Percentiles rank a stretch among this genome's conserved stretches.
These are phyloP conservation scores for Felis catus DNA, from an alignment of 2,113 vertebrate genomes.

Conservation along the genomic window F.catus_Fca126_mat1.0 CM031425.1:60093501-60094000, in stretches of 20 bases:
- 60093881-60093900: neutral
- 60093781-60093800: neutral
- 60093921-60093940: neutral
- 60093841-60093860: neutral
- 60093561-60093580: neutral
- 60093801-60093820: rapidly evolving
- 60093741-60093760: neutral
- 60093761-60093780: neutral
- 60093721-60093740: neutral
- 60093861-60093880: rapidly evolving
- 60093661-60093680: neutral
- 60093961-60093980: neutral
- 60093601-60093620: neutral
- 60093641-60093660: rapidly evolving
- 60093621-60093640: rapidly evolving
- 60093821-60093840: neutral
- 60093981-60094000: neutral
- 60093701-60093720: neutral
- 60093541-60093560: neutral
- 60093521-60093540: rapidly evolving
- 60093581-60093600: neutral
- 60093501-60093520: too few species aligned
- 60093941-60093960: rapidly evolving
- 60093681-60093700: neutral
- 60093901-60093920: neutral